Conservation (phyloP, 2,888 invertebrate species). For the Lepetodrilus schrolli region DNA sequence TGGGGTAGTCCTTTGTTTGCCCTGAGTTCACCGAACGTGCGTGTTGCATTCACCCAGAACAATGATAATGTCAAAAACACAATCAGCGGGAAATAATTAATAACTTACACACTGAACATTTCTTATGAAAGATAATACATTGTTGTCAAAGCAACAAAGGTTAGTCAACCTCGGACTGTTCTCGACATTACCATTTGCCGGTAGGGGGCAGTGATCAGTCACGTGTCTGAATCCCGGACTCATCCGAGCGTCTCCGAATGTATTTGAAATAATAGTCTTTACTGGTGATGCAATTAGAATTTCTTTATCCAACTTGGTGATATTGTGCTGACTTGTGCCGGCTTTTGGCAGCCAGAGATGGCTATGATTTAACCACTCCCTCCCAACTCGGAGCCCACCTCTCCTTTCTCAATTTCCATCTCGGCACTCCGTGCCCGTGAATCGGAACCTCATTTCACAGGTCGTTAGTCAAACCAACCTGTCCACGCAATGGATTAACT, state of each 20-base stretch:
- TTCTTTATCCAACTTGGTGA: background rate
- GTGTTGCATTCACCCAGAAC: too few species aligned
- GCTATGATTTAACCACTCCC: too few species aligned
- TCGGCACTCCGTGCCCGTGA: background rate
- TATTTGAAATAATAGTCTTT: constrained; percentile 7
- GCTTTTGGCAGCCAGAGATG: too few species aligned
- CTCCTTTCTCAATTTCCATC: too few species aligned
- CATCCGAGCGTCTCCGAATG: background rate
- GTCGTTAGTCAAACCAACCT: constrained; percentile 1
- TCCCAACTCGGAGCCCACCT: too few species aligned
- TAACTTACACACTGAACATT: too few species aligned
- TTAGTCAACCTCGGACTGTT: background rate
- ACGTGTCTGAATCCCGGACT: background rate
- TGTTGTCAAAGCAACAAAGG: background rate
- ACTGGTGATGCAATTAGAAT: constrained; percentile 21
- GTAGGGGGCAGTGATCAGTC: background rate
- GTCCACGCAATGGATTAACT: background rate
- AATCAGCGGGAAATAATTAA: too few species aligned
- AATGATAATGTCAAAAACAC: too few species aligned
- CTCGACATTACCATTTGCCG: background rate
- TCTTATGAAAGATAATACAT: too few species aligned
- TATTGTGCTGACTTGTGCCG: background rate
- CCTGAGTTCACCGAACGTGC: too few species aligned
- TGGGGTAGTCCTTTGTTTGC: too few species aligned
- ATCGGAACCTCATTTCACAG: background rate